Conservation (phyloP, 2,888 invertebrate species). For the Zygothrica quintamaculata region DNA sequence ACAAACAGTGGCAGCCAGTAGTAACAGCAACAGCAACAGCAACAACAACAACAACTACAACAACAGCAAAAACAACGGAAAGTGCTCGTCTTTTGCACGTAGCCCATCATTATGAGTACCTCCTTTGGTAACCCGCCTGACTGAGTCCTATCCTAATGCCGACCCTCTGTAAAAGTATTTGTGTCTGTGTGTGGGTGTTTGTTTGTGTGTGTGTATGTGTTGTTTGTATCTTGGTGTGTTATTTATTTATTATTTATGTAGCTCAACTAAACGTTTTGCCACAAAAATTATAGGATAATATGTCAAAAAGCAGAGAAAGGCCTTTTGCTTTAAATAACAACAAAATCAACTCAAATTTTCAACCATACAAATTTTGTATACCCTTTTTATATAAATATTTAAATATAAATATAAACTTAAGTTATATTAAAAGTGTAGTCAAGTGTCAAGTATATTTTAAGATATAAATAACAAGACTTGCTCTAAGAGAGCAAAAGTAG, state of each 20-base stretch:
- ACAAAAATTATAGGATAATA: constrained; percentile 76
- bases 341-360: not conserved
- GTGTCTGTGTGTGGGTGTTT: constrained; percentile 5
- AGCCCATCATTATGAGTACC: constrained; percentile 44
- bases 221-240: constrained; percentile 36
- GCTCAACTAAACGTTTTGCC: constrained; percentile 80
- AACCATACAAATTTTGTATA: constrained; percentile 22
- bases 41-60: constrained; percentile 16
- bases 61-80: constrained; percentile 21
- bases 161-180: not conserved
- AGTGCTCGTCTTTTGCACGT: constrained; percentile 42
- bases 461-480: no score
- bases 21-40: constrained; percentile 10
- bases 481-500: no score
- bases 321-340: constrained; percentile 59
- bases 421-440: no score
- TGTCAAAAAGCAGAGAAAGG: constrained; percentile 67
- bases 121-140: constrained; percentile 12
- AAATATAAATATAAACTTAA: no score
- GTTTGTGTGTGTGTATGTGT: constrained; percentile 23
- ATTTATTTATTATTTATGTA: constrained; percentile 76
- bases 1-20: constrained; percentile 6
- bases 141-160: constrained; percentile 9
- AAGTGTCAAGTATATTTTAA: no score
- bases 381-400: constrained; percentile 27